Evolutionary conservation across 1,140 invertebrate genomes (phyloP), one percentile per base, ranked within the genome.

Genomic region (Asobara japonica): DNA sequence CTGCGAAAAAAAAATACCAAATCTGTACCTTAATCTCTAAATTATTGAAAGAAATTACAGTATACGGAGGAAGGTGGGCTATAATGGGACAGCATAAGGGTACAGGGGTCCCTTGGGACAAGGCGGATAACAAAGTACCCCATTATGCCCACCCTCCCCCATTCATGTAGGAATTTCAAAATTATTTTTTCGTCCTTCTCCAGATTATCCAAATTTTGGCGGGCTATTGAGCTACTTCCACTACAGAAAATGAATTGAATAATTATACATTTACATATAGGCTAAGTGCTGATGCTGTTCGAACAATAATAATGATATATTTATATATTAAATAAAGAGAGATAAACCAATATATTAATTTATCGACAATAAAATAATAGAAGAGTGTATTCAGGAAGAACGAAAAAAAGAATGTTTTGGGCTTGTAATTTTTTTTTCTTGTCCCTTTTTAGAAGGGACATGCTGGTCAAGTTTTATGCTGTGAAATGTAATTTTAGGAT

Each of bases 301-400:
- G 86, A 86, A 87, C 86, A 87, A 87, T 87, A 87, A 87, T 86
- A 82, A 77, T 80, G 80, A 86, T 81, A 83, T 83, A 83, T 80
- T 82, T 82, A 84, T 83, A 84, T 69, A 69, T 45, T 69, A 65
- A 69, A 62, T 62, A 16, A 18, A 16, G 27, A 62, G 27, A 25
- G 13, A 27, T 60, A 16, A 27, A 38, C 68, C 64, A 33, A 71
- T 60, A 68, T 71, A 76, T 74, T 76, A 76, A 76, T 75, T 74
- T 76, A 67, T 69, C 65, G 74, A 76, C 72, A 76, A 71, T 73
- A 76, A 75, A 71, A 62, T 69, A 30, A 67, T 61, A 30, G 5
- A 33, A n/a, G 72, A 20, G 72, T 27, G 48, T 31, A 20, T 41
- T 13, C 72, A 60, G 65, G 61, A 69, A 22, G 71, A 5, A 25